Conservation (phyloP, 2,888 invertebrate species). For the Drosophila multiciliata region DNA sequence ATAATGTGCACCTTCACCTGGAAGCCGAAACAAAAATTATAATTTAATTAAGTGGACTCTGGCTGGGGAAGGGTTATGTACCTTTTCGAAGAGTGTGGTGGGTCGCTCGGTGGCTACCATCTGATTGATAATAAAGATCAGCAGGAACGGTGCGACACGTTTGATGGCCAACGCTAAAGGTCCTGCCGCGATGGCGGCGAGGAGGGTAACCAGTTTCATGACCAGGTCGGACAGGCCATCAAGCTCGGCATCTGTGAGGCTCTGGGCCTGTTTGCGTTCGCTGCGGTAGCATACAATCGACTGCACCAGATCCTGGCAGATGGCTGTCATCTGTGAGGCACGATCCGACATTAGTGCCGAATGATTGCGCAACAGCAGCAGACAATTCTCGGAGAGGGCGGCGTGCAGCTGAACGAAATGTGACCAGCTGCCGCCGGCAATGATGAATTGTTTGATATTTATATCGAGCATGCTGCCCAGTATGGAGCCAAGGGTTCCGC, state of each 20-base stretch:
- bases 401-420: slow-evolving; percentile 71
- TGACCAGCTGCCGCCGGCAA: slow-evolving; percentile 66
- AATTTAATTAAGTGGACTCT: background rate
- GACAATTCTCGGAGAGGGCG: slow-evolving; percentile 73
- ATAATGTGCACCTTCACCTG: slow-evolving; percentile 84
- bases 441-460: slow-evolving; percentile 77
- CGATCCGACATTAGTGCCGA: slow-evolving; percentile 79
- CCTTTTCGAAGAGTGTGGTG: slow-evolving; percentile 84
- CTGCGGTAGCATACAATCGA: slow-evolving; percentile 83
- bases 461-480: slow-evolving; percentile 80
- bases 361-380: slow-evolving; percentile 75
- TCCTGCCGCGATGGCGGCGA: slow-evolving; percentile 71
- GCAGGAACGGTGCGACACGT: slow-evolving; percentile 83
- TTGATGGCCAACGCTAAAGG: slow-evolving; percentile 79
- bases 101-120: slow-evolving; percentile 83
- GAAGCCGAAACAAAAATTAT: background rate
- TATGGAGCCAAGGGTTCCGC: slow-evolving; percentile 81
- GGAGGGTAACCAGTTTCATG: slow-evolving; percentile 80
- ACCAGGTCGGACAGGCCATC: slow-evolving; percentile 80
- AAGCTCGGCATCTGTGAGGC: slow-evolving; percentile 73
- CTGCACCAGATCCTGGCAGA: slow-evolving; percentile 83
- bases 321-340: slow-evolving; percentile 79
- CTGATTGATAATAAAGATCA: slow-evolving; percentile 81
- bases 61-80: slow-evolving; percentile 27
- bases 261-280: slow-evolving; percentile 76